Conservation (phyloP, 2,888 invertebrate species). For the Drosophila histrio region DNA sequence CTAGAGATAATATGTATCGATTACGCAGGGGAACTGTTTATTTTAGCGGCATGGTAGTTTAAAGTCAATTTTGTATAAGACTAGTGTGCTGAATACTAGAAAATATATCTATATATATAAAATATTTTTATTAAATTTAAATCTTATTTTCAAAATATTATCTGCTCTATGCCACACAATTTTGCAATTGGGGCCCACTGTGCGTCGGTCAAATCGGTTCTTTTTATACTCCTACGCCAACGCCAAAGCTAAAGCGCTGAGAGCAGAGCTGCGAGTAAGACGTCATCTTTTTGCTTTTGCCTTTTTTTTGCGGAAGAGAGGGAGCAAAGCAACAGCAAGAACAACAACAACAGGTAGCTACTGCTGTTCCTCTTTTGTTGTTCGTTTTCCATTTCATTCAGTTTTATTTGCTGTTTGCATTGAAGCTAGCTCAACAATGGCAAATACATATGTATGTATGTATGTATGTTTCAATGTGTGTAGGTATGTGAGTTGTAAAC, state of each 20-base stretch:
- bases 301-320: not conserved
- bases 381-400: slow-evolving; percentile 42
- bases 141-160: too few relatives aligned
- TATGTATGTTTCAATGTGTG: not conserved
- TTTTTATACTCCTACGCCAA: slow-evolving; percentile 21
- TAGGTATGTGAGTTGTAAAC: not conserved
- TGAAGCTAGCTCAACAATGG: slow-evolving; percentile 4
- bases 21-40: too few relatives aligned
- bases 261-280: slow-evolving; percentile 26
- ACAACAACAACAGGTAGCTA: slow-evolving; percentile 42
- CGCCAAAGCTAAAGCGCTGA: slow-evolving; percentile 1
- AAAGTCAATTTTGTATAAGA: too few relatives aligned
- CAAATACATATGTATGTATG: slow-evolving; percentile 6
- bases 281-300: slow-evolving; percentile 30
- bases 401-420: slow-evolving; percentile 14
- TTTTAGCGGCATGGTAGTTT: too few relatives aligned
- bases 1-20: too few relatives aligned
- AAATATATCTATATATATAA: too few relatives aligned
- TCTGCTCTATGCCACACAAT: too few relatives aligned
- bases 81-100: too few relatives aligned
- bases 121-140: too few relatives aligned
- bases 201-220: slow-evolving; percentile 23
- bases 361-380: slow-evolving; percentile 5
- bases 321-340: slow-evolving; percentile 3
- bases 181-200: too few relatives aligned